Evolutionary conservation across 2,113 vertebrate genomes (phyloP).

Genomic region (Brachyistius frenatus): DNA sequence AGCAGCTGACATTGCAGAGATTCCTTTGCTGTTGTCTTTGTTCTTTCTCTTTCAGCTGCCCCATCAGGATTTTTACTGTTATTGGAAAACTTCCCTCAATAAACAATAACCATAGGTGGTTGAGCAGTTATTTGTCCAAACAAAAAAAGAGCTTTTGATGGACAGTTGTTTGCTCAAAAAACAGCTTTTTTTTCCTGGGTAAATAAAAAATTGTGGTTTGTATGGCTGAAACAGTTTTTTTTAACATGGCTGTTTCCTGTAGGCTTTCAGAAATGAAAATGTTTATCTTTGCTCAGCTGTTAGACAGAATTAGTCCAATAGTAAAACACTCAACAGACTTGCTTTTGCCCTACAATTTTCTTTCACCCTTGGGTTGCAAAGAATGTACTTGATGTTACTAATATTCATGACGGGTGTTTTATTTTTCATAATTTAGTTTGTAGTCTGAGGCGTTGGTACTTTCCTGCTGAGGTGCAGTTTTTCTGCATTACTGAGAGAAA

Average conservation of each 20-base stretch:
- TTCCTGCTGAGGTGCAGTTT: not conserved
- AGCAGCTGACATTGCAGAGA: constrained; percentile 59
- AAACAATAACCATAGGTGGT: constrained; percentile 72
- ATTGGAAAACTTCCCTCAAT: constrained; percentile 57
- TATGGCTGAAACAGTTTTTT: not conserved
- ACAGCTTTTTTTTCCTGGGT: not conserved
- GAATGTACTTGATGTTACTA: constrained; percentile 9
- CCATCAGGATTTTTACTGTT: constrained; percentile 61
- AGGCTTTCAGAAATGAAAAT: constrained; percentile 13
- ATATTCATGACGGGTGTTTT: not conserved
- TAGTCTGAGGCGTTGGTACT: not conserved
- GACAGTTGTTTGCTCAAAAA: constrained; percentile 23
- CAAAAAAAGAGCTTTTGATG: constrained; percentile 35
- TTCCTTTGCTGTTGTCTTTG: constrained; percentile 55
- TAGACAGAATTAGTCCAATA: constrained; percentile 6
- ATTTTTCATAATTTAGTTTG: not conserved
- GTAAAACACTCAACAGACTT: constrained; percentile 23
- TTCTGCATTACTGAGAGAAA: not conserved
- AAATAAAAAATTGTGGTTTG: not conserved
- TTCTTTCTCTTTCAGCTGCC: constrained; percentile 52
- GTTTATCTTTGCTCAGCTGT: constrained; percentile 11
- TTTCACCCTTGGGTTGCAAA: not conserved
- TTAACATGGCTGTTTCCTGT: not conserved
- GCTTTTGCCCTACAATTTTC: constrained; percentile 15
- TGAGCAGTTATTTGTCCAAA: constrained; percentile 42